A percentile compares a stretch with the other conserved stretches of the same genome.
phyloP scores from a whole-genome alignment of 2,113 vertebrate species.

The Centrocercus urophasianus region DNA sequence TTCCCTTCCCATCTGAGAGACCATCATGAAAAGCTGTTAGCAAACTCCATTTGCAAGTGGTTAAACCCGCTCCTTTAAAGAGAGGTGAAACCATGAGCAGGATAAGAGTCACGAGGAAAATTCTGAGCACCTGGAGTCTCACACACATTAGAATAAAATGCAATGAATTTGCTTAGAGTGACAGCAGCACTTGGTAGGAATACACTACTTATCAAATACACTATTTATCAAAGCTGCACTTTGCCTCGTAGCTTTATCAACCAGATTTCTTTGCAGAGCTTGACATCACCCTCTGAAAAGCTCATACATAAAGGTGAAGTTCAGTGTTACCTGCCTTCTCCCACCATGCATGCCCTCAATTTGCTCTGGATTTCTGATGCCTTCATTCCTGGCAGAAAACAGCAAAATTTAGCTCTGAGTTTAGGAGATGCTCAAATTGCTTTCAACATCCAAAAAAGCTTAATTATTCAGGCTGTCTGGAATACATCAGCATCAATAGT shows the following conservation, averaged over 20 bases:
- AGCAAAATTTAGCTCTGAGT: neutral
- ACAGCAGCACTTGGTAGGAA: constrained; percentile 28
- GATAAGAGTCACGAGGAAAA: neutral
- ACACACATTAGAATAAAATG: neutral
- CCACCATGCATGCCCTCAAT: neutral
- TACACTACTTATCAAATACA: neutral
- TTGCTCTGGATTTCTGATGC: neutral
- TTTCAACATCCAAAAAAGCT: constrained; percentile 34
- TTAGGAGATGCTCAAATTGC: neutral
- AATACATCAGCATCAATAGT: constrained; percentile 47
- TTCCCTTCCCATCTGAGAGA: neutral
- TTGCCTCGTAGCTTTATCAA: neutral
- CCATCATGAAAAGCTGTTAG: rapidly evolving
- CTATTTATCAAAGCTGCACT: neutral
- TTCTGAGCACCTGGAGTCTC: constrained; percentile 1
- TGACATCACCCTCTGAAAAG: neutral
- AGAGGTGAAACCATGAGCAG: neutral
- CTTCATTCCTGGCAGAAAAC: neutral
- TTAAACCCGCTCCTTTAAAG: neutral
- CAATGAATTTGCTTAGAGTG: neutral
- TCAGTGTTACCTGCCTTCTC: constrained; percentile 22
- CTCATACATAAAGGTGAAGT: neutral
- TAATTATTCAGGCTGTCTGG: constrained; percentile 60
- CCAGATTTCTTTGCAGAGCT: neutral
- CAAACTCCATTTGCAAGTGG: neutral